Conservation (phyloP, 1,140 invertebrate species). For the Apis dorsata region DNA sequence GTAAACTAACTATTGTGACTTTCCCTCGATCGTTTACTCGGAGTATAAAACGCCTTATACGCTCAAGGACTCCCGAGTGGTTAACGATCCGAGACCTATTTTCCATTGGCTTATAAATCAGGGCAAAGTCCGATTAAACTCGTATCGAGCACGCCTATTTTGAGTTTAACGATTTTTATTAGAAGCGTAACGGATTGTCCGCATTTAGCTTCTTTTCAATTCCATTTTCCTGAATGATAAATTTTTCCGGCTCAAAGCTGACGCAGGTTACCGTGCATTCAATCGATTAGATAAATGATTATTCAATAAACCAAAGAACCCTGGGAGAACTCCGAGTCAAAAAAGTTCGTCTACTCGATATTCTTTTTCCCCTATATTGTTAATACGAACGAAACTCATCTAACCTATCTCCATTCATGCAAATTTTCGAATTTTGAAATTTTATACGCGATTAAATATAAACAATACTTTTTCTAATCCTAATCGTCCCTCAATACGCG, state of each 20-base stretch:
- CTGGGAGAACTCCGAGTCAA: neutral
- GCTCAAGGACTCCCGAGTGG: conserved; percentile 46
- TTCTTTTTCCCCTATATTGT: neutral
- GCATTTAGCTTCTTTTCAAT: conserved; percentile 34
- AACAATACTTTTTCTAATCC: too few species aligned
- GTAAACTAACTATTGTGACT: conserved; percentile 15
- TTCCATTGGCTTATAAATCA: conserved; percentile 48
- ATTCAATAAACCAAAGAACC: neutral
- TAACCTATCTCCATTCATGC: neutral
- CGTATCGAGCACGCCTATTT: conserved; percentile 41
- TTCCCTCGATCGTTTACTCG: conserved; percentile 32
- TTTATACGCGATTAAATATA: too few species aligned
- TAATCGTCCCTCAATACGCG: too few species aligned
- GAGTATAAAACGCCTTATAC: conserved; percentile 41
- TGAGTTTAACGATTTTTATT: conserved; percentile 50
- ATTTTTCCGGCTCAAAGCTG: neutral
- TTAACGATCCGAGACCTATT: conserved; percentile 51
- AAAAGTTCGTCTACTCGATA: neutral
- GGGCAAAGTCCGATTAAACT: conserved; percentile 50
- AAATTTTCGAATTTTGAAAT: too few species aligned
- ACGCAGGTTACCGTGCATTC: neutral
- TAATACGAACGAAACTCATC: neutral
- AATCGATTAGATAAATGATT: neutral
- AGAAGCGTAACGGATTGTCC: conserved; percentile 16
- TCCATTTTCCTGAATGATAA: conserved; percentile 11